Base-by-base conservation (phyloP, 1,140 invertebrate species). In the Drosophila aff. region DNA sequence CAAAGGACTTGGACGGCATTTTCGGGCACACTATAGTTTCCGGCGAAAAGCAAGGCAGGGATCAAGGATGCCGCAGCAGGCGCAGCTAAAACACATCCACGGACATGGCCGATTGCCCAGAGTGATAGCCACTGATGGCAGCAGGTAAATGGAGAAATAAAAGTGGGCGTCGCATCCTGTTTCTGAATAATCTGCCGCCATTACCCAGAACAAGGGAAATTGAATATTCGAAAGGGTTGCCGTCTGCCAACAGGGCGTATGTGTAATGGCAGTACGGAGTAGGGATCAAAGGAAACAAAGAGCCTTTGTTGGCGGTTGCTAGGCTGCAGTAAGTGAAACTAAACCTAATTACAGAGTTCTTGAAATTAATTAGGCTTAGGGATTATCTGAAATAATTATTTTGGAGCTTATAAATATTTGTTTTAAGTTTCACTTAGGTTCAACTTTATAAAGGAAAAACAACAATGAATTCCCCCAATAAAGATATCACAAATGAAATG, bases 1-100 rank as follows among this genome's bases (percentile, higher is more conserved):
- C 67, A 73, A 73, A 50, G 55, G 28, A 61, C 3, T 61, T 52
- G 11, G 31, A 18, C 21, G 36, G 23, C 21, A 52, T 44, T 73
- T 73, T 73, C 9, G 69, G 49, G 49, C 8, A 21, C 44, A n/a
- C 36, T n/a, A 38, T 57, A 66, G 26, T 53, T 68, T 44, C 23
- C 47, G 26, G 63, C 8, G 28, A 28, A 40, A 15, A 21, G 28
- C 18, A 9, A 50, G 46, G 5, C 23, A 49, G n/a, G 46, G 38
- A 53, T 63, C 49, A 65, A 89, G 63, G 44, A 87, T 89, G 84
- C 84, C 85, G 10, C 77, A 90, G 53, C 83, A 79, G 49, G 66
- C 79, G 46, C 76, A 89, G 40, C 53, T 84, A 11, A 90, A 84
- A 44, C 77, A 89, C 62, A 72, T 89, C 47, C 65, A 78, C 23